Base-by-base conservation (phyloP, 1,140 invertebrate species). In the Apis laboriosa region DNA sequence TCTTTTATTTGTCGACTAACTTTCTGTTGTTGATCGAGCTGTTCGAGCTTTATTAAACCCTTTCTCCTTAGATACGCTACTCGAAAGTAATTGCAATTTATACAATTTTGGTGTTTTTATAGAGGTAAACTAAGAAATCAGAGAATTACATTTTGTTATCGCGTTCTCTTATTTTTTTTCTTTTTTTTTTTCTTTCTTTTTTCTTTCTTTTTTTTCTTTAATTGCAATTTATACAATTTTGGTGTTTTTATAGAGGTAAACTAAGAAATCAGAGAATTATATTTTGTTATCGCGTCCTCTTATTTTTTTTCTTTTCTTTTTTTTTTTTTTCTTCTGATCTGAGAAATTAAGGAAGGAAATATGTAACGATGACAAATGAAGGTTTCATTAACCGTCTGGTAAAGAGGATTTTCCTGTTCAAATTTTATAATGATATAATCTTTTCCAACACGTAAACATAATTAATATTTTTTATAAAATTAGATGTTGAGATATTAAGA, bases 1-100 rank as follows among this genome's bases (percentile, higher is more conserved):
- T 43, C 75, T 43, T 77, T 66, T 56, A 61, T 77, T 55, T 66
- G 75, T 21, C 61, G 51, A 12, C n/a, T 13, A 19, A 55, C 19
- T 77, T 75, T 55, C 75, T n/a, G 19, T 66, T 43, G 61, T 24
- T 61, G 75, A 66, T 55, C 55, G 51, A 55, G 51, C 66, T 76
- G 66, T 66, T 66, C 49, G 15, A 9, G 2, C 13, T 28, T 13
- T 28, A 55, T 7, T 19, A 7, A 51, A 55, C 21, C 51, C 19
- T 66, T 43, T 28, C 19, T 21, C 13, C 2, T 21, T 66, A 0
- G 4, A 4, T n/a, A 34, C 34, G 21, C 49, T 55, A 66, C 9
- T 53, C 61, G 61, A 1, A 53, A 55, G 3, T 21, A 51, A 17
- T 8, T 21, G 28, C 8, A 13, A 12, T 66, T 66, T 28, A 0